Percentiles rank a stretch among this genome's conserved stretches.
Evolutionary conservation across 2,797 vertebrate genomes (phyloP).

Genomic region (Limosa lapponica): DNA sequence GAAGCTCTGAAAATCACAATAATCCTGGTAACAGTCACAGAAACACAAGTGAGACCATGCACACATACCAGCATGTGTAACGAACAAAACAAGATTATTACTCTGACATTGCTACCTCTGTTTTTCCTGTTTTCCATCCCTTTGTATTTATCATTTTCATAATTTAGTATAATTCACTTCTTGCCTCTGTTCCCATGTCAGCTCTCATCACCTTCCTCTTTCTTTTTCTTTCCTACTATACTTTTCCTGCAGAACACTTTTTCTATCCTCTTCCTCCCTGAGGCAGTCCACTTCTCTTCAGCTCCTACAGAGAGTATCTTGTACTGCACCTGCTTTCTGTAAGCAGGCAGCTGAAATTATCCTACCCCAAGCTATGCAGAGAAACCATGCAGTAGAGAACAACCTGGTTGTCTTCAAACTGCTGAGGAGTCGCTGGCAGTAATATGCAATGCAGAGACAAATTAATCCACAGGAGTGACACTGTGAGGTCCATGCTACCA

Average conservation of each 20-base stretch:
- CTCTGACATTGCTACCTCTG: not conserved
- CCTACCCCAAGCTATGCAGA: not conserved
- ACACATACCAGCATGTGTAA: no score
- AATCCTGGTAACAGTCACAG: not conserved
- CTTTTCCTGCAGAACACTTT: not conserved
- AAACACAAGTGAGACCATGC: not conserved
- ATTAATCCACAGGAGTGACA: not conserved
- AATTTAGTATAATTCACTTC: not conserved
- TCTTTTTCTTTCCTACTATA: not conserved
- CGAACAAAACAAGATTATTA: not conserved
- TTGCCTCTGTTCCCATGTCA: not conserved
- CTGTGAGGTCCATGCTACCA: not conserved
- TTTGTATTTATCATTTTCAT: not conserved
- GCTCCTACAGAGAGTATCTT: not conserved
- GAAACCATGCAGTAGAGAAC: not conserved
- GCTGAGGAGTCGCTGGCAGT: not conserved
- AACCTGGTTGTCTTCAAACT: not conserved
- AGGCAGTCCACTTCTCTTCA: not conserved
- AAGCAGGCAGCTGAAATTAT: not conserved
- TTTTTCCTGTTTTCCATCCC: not conserved
- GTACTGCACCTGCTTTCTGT: not conserved
- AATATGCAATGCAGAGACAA: not conserved
- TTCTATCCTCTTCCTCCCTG: not conserved
- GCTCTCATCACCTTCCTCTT: not conserved
- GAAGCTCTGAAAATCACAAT: not conserved